These are phyloP conservation scores for Oncorhynchus kisutch DNA, from an alignment of 2,113 vertebrate genomes.

Conservation along the genomic window DNA sequence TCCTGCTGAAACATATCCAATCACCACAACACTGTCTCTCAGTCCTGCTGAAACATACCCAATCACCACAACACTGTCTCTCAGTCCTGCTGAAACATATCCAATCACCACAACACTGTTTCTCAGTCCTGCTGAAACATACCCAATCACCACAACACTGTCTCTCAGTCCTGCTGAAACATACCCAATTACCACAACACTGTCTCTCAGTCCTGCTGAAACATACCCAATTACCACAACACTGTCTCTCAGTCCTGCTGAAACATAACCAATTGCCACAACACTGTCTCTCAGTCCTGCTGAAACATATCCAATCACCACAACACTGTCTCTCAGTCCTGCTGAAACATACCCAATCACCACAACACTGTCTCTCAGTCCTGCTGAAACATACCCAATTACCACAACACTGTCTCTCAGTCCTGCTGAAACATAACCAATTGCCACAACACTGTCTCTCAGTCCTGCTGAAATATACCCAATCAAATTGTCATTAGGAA, in stretches of 20 bases:
- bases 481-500: slow-evolving; percentile 72
- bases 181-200: slow-evolving; percentile 59
- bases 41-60: slow-evolving; percentile 55
- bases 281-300: not conserved
- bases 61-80: slow-evolving; percentile 45
- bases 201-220: slow-evolving; percentile 26
- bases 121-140: slow-evolving; percentile 48
- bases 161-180: slow-evolving; percentile 38
- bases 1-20: slow-evolving; percentile 62
- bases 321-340: not conserved
- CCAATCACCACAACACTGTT: slow-evolving; percentile 48
- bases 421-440: slow-evolving; percentile 62
- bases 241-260: slow-evolving; percentile 1
- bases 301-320: slow-evolving; percentile 66
- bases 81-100: slow-evolving; percentile 53
- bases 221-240: slow-evolving; percentile 63
- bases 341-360: slow-evolving; percentile 67
- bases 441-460: slow-evolving; percentile 29
- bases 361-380: not conserved
- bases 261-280: slow-evolving; percentile 66
- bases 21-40: slow-evolving; percentile 31
- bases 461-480: slow-evolving; percentile 56
- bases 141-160: slow-evolving; percentile 53
- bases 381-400: slow-evolving; percentile 66
- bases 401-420: slow-evolving; percentile 10